Base-by-base conservation (phyloP, 64 coral and sea anemone genomes). In the Dendronephthya gigantea region DNA sequence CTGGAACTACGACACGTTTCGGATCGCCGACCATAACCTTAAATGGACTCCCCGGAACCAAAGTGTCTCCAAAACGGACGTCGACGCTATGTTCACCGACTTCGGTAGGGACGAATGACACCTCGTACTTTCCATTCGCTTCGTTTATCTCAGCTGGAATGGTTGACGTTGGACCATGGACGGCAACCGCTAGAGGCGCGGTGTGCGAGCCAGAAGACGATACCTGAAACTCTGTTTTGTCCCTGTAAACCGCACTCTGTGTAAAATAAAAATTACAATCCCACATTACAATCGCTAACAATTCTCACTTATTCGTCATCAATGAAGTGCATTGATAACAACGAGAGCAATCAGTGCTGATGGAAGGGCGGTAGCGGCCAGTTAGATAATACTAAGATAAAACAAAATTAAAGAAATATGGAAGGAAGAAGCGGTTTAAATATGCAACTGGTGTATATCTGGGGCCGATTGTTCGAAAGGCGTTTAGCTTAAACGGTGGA, bases 21-120 rank as follows among this genome's bases (percentile, higher is more conserved):
- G 89, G 91, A 83, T 97, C 94, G n/a, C 94, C 94, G 28, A 97
- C 91, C 84, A 93, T 97, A 30, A 86, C 88, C 27, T 49, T 87
- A 50, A 93, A 97, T 0, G 94, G 94, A 27, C 87, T 88, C 36
- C 94, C 94, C 36, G 88, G 91, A 11, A 97, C 45, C 23, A 81
- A 47, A 11, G 87, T 97, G 35, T 82, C 81, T 49, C 94, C 94
- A 70, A 91, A 90, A 39, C 86, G 88, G 39, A 97, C 82, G 7
- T 86, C 86, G 15, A 97, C 83, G n/a, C 87, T 87, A 50, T 93
- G 94, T 43, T 97, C 92, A 2, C 94, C 94, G 74, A 93, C 28
- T 49, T 97, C 94, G 43, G 85, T 90, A 2, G 94, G 86, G 31
- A 89, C 86, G 87, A 97, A 97, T 36, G 49, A 84, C 16, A 83